Evolutionary conservation across 2,113 vertebrate genomes (phyloP).

Genomic region (Mola mola): DNA sequence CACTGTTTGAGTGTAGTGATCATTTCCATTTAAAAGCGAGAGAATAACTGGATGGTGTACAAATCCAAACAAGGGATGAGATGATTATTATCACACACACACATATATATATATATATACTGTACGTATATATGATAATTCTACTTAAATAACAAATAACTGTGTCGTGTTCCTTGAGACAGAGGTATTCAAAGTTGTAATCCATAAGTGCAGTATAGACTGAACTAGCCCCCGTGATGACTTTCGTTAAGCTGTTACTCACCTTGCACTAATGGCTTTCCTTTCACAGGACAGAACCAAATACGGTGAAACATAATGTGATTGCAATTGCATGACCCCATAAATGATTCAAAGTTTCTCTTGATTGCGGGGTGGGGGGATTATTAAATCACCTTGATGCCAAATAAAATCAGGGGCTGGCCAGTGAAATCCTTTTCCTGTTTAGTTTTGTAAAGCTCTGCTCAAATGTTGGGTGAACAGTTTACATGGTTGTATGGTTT

Average conservation of each 20-base stretch:
- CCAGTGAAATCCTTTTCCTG: not conserved
- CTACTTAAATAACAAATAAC: no score
- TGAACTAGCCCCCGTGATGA: constrained; percentile 13
- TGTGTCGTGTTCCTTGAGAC: no score
- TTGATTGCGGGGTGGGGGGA: constrained; percentile 22
- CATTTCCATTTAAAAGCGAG: no score
- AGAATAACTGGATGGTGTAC: no score
- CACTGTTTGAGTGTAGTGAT: no score
- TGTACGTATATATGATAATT: no score
- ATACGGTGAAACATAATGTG: constrained; percentile 31
- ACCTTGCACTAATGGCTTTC: constrained; percentile 31
- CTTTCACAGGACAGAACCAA: constrained; percentile 18
- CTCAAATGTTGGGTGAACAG: constrained; percentile 16
- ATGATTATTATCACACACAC: no score
- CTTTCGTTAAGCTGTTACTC: constrained; percentile 32
- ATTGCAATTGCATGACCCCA: constrained; percentile 40
- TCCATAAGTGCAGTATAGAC: not conserved
- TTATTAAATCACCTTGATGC: constrained; percentile 29
- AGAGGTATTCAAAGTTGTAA: no score
- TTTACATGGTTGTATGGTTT: constrained; percentile 35
- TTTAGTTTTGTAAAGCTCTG: not conserved
- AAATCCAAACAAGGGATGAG: no score
- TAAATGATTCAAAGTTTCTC: constrained; percentile 43
- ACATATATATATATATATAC: no score
- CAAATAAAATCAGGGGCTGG: constrained; percentile 8